Base-by-base conservation (phyloP, 2,113 vertebrate genomes). In the Prionailurus bengalensis region DNA sequence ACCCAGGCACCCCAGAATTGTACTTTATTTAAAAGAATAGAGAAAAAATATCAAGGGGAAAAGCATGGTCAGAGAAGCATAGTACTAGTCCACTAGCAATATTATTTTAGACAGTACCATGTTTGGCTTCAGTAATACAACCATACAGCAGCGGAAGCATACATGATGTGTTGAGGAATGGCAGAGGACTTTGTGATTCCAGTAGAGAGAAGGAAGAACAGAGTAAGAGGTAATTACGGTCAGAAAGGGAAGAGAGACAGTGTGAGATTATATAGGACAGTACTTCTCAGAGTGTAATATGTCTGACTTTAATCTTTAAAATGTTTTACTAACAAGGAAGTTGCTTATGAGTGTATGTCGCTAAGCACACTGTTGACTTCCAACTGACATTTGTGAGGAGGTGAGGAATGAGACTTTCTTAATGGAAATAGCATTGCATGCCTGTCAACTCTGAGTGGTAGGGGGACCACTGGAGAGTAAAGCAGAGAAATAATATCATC, bases 301-400 rank as follows among this genome's bases (percentile, higher is more conserved):
- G 48, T 93, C 51, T 81, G 74, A 7, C 21, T 71, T 92, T 93
- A 90, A 33, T 95, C 53, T 25, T 95, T 48, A 80, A 53, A 97
- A 65, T 83, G 25, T 86, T 79, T 92, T 82, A 86, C 7, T 63
- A 66, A 79, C 76, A 61, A 42, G 25, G 39, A 61, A 12, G 21
- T 81, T 78, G 48, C 17, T 83, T 96, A 48, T 51, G 68, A 45
- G 83, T 53, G 51, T 55, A 11, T 42, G n/a, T 91, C 48, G n/a
- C 21, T 82, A 88, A 61, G 42, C 13, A 51, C 58, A 82, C 23
- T 87, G 21, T 97, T 92, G 29, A 88, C 48, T 81, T 95, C 31
- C 25, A 86, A 0, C 31, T 81, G 61, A 31, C 33, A 17, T 36
- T 82, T 61, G 27, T 78, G 70, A 36, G n/a, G n/a, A 39, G 21